These are phyloP conservation scores for Sorex araneus DNA, from an alignment of 2,113 vertebrate species.

Conservation along the genomic window DNA sequence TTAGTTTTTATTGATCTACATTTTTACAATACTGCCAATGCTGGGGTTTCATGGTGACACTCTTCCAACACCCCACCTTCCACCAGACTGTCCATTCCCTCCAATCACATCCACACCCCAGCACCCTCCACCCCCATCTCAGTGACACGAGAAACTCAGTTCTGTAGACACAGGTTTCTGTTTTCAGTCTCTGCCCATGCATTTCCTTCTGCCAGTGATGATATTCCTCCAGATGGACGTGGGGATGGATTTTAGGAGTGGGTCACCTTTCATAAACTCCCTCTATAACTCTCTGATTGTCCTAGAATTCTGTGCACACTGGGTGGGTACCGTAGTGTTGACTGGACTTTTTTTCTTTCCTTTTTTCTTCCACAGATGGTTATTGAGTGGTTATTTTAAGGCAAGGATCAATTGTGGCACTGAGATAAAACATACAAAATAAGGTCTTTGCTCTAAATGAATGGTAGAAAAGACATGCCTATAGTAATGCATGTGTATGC, in stretches of 20 bases:
- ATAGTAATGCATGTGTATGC: background rate
- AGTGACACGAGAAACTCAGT: no score
- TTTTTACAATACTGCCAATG: no score
- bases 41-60: no score
- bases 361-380: background rate
- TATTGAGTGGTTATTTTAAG: background rate
- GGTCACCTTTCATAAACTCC: background rate
- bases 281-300: background rate
- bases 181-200: background rate
- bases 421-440: slow-evolving; percentile 33
- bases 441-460: background rate
- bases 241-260: background rate
- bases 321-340: background rate
- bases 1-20: background rate
- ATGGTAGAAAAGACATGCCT: background rate
- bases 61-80: no score
- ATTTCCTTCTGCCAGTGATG: background rate
- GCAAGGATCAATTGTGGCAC: background rate
- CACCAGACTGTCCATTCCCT: no score
- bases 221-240: background rate
- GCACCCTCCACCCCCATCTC: no score
- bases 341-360: background rate
- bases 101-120: no score
- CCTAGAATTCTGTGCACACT: background rate
- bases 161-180: no score